A percentile compares a stretch with the other conserved stretches of the same genome.
phyloP scores from a whole-genome alignment of 2,888 invertebrate genomes.

The Harmothoe impar region DNA sequence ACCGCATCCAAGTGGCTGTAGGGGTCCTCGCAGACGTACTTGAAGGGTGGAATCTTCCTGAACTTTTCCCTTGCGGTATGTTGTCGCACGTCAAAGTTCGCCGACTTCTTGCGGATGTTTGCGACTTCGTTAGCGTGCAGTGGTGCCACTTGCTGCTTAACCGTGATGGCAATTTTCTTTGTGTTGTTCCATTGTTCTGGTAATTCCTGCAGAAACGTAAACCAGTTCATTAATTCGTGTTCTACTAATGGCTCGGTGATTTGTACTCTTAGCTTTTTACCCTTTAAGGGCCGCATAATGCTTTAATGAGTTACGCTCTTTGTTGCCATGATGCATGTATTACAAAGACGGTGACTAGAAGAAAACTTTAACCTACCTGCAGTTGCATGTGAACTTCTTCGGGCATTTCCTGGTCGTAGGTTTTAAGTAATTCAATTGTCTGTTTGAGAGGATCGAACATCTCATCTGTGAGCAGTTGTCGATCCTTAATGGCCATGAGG shows the following conservation, averaged over 20 bases:
- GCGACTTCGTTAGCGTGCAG: conserved; percentile 96
- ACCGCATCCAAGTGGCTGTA: conserved; percentile 82
- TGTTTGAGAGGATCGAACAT: conserved; percentile 97
- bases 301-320: no score
- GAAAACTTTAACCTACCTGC: conserved; percentile 85
- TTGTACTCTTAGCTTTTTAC: no score
- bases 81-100: conserved; percentile 92
- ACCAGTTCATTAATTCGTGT: not conserved
- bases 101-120: conserved; percentile 93
- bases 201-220: conserved; percentile 88
- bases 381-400: conserved; percentile 96
- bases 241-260: no score
- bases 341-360: no score
- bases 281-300: no score
- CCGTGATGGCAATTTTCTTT: conserved; percentile 94
- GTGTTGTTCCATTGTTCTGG: conserved; percentile 98
- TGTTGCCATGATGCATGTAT: no score
- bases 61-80: conserved; percentile 94
- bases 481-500: conserved; percentile 95
- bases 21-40: conserved; percentile 81
- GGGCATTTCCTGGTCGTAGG: conserved; percentile 97
- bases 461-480: conserved; percentile 93
- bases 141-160: conserved; percentile 97
- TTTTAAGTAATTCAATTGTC: conserved; percentile 95
- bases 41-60: conserved; percentile 85